phyloP scores from a whole-genome alignment of 53 echinoderm and acorn worm species.

The Holothuria scabra region DNA sequence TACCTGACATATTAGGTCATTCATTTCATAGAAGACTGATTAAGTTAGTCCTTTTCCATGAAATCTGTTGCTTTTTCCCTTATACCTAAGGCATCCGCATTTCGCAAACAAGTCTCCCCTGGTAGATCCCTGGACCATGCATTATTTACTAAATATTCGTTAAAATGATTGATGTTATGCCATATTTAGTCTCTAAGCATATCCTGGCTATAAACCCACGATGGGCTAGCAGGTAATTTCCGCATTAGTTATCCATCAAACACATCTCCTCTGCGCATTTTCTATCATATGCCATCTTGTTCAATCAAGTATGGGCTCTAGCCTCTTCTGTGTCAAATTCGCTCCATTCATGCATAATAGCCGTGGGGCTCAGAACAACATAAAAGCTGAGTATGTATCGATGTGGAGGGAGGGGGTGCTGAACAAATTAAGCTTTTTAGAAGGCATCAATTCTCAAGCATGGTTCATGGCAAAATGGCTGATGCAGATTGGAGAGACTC shows the following conservation, averaged over 20 bases:
- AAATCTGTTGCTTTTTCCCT: too few relatives aligned
- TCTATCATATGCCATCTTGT: background rate
- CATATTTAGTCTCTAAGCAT: too few relatives aligned
- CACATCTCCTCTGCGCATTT: conserved; percentile 13
- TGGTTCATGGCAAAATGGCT: conserved; percentile 29
- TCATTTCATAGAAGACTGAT: too few relatives aligned
- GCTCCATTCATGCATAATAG: conserved; percentile 44
- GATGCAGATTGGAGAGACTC: conserved; percentile 22
- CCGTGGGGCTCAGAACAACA: conserved; percentile 36
- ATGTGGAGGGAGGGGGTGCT: background rate
- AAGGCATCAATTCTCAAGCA: conserved; percentile 32
- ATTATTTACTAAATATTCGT: too few relatives aligned
- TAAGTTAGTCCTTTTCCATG: too few relatives aligned
- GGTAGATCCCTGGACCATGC: too few relatives aligned
- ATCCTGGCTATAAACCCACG: too few relatives aligned
- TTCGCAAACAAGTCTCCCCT: too few relatives aligned
- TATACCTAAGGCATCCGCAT: too few relatives aligned
- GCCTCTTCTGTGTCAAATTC: conserved; percentile 36
- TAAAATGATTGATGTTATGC: too few relatives aligned
- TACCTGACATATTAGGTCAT: too few relatives aligned
- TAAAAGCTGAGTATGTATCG: conserved; percentile 23
- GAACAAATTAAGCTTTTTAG: conserved; percentile 32
- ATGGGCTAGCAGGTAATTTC: conserved; percentile 7
- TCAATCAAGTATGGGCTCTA: conserved; percentile 34
- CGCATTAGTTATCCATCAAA: conserved; percentile 24